A percentile compares a stretch with the other conserved stretches of the same genome.
phyloP scores from a whole-genome alignment of 2,888 invertebrate genomes.

The Chalcis sispes region DNA sequence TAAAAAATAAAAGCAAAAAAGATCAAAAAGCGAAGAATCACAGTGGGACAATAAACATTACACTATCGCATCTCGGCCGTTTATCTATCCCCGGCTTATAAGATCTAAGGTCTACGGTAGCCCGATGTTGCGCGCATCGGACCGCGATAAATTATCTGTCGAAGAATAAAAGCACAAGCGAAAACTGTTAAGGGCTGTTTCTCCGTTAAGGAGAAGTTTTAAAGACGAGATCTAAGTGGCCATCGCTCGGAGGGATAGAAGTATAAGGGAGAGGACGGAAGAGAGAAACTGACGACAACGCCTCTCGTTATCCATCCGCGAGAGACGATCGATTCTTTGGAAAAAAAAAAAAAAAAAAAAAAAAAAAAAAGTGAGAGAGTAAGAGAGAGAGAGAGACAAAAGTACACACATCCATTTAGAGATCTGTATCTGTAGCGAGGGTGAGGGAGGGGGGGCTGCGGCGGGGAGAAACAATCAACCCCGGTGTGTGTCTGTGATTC shows the following conservation, averaged over 20 bases:
- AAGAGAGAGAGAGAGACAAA: constrained; percentile 22
- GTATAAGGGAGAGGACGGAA: background rate
- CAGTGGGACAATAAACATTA: constrained; percentile 19
- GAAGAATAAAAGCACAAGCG: constrained; percentile 38
- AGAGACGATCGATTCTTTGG: background rate
- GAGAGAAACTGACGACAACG: constrained; percentile 41
- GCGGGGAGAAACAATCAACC: constrained; percentile 50
- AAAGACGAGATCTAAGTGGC: constrained; percentile 29
- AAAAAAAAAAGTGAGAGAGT: constrained; percentile 33
- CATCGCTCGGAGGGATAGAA: constrained; percentile 28
- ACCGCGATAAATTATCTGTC: constrained; percentile 49
- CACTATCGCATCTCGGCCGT: constrained; percentile 10
- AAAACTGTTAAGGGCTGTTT: constrained; percentile 38
- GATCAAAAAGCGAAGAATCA: background rate
- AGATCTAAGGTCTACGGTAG: constrained; percentile 31
- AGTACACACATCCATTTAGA: constrained; percentile 48
- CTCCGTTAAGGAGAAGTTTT: background rate
- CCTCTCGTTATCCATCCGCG: constrained; percentile 55
- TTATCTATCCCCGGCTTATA: constrained; percentile 32
- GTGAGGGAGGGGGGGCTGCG: too few relatives aligned
- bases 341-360: too few relatives aligned
- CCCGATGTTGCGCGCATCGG: background rate
- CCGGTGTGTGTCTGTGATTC: constrained; percentile 46
- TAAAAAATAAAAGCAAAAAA: background rate
- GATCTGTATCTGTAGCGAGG: constrained; percentile 55